These are phyloP conservation scores for Triops cancriformis DNA, from an alignment of 1,140 invertebrate genomes.

Conservation along the genomic window DNA sequence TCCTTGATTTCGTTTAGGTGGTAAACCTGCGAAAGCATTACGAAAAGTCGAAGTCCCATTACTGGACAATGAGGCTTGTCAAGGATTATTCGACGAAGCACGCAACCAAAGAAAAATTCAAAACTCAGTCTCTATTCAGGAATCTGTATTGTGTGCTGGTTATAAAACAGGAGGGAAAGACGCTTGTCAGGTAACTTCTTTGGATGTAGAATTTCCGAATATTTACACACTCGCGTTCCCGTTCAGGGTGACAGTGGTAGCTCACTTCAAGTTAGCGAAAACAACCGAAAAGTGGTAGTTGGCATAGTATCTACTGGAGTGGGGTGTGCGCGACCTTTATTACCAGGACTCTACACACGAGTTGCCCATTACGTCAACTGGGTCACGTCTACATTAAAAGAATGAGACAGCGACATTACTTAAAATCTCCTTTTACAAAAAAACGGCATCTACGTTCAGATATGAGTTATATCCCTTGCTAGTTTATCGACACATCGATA, in stretches of 20 bases:
- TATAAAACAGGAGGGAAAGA: conserved; percentile 63
- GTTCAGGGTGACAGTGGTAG: conserved; percentile 29
- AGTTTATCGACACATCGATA: too few relatives aligned
- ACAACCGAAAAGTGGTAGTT: conserved; percentile 30
- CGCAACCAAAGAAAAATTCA: conserved; percentile 20
- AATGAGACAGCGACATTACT: not conserved
- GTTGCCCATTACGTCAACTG: conserved; percentile 43
- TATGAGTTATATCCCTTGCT: too few relatives aligned
- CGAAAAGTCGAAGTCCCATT: conserved; percentile 88
- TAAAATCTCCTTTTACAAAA: too few relatives aligned
- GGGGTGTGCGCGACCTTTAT: conserved; percentile 46
- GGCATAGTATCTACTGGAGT: conserved; percentile 69
- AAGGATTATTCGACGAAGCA: conserved; percentile 52
- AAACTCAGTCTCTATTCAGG: not conserved
- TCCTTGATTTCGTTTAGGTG: conserved; percentile 46
- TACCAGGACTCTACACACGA: conserved; percentile 49
- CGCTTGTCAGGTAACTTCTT: conserved; percentile 61
- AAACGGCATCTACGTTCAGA: too few relatives aligned
- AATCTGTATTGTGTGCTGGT: conserved; percentile 58
- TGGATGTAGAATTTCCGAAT: not conserved
- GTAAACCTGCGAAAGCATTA: conserved; percentile 75
- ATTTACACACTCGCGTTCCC: not conserved
- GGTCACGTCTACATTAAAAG: conserved; percentile 35
- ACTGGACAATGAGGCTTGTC: conserved; percentile 75
- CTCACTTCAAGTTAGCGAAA: conserved; percentile 30